Evolutionary conservation across 2,113 vertebrate genomes (phyloP).

Genomic region (Rhabdornis inornatus): DNA sequence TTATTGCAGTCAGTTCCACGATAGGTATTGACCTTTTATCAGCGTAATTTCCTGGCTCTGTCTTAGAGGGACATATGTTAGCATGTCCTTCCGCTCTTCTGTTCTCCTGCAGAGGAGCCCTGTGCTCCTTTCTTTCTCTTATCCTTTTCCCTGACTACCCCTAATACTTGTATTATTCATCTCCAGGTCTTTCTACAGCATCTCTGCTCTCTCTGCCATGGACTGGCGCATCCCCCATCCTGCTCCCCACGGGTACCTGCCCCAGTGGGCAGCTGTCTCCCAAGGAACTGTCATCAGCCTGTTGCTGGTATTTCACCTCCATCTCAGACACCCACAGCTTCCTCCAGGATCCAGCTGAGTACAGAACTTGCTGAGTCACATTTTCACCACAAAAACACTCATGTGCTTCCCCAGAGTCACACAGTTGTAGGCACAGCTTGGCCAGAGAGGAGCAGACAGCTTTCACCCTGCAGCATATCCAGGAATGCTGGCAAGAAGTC

Average conservation of each 20-base stretch:
- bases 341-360: constrained; percentile 16
- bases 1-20: not conserved
- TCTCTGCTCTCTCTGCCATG: not conserved
- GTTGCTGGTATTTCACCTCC: not conserved
- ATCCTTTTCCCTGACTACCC: not conserved
- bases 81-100: not conserved
- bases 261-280: not conserved
- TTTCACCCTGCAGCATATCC: constrained; percentile 30
- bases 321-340: not conserved
- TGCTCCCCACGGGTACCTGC: not conserved
- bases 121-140: not conserved
- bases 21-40: not conserved
- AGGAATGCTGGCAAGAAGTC: constrained; percentile 29
- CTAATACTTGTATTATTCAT: not conserved
- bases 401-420: not conserved
- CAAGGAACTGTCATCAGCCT: not conserved
- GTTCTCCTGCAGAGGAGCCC: not conserved
- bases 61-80: not conserved
- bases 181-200: not conserved
- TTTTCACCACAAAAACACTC: constrained; percentile 8
- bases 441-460: constrained; percentile 22
- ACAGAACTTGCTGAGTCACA: constrained; percentile 48
- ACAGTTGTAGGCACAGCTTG: constrained; percentile 7
- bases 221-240: not conserved
- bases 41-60: not conserved